A percentile compares a stretch with the other conserved stretches of the same genome.
Conservation (phyloP, 2,113 vertebrate species). For the Oenanthe melanoleuca region DNA sequence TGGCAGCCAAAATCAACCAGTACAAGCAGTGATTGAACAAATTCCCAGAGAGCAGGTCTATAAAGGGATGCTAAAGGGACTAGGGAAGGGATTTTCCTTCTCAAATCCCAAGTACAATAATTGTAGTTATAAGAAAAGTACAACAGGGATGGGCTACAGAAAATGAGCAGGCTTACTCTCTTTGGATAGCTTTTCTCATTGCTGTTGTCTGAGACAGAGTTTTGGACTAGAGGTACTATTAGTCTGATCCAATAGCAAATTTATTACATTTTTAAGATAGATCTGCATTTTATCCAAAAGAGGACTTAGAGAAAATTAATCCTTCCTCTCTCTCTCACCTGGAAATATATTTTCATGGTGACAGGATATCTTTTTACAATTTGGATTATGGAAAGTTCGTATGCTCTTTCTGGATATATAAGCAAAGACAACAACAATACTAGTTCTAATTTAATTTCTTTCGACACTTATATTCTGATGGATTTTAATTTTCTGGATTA, state of each 20-base stretch:
- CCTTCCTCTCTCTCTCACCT: background rate
- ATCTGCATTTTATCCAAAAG: background rate
- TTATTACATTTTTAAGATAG: background rate
- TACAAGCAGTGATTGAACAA: background rate
- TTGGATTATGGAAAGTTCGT: background rate
- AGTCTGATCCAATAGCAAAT: background rate
- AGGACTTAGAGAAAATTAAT: background rate
- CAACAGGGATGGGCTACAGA: background rate
- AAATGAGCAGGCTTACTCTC: background rate
- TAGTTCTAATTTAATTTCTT: background rate
- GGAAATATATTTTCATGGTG: background rate
- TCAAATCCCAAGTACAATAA: background rate
- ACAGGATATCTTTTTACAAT: background rate
- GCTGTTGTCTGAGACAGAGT: background rate
- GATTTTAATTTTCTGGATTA: background rate
- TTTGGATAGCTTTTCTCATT: background rate
- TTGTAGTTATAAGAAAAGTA: background rate
- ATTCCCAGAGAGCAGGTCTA: background rate
- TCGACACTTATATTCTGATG: background rate
- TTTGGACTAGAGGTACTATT: background rate
- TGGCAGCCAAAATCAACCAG: background rate
- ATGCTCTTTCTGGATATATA: background rate
- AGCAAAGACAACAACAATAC: background rate
- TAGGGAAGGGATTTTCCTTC: background rate
- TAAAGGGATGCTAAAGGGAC: background rate